Base-by-base conservation (phyloP, 1,140 invertebrate genomes). In the Triops cancriformis region DNA sequence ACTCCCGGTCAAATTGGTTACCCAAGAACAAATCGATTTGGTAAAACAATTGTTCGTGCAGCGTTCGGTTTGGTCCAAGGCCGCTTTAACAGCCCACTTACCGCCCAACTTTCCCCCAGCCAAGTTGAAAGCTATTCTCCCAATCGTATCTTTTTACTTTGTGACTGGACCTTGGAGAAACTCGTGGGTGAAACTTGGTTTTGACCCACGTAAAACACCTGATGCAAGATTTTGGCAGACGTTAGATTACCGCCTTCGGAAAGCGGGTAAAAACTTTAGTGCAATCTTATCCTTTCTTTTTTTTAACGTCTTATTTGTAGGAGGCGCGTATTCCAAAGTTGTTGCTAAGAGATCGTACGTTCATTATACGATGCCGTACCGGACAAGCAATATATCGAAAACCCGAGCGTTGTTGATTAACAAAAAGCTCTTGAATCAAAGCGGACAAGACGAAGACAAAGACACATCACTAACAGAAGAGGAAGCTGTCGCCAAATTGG, bases 141-240 rank as follows among this genome's bases (percentile, higher is more conserved):
- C 95, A 0, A 88, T 89, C 31, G 84, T 94, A 1, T 92, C 94
- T 0, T 94, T 94, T 84, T 95, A 95, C 83, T 94, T 92, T 84
- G 87, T 88, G 14, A 92, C 89, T 80, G 96, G 96, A 0, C 96
- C 96, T 0, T 98, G 94, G 94, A 87, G 93, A 76, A 89, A 90
- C 73, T 88, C 93, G 82, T 97, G 95, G 92, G 90, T 94, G 0
- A 89, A 87, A 82, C 90, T 92, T 81, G 94, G 94, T 0, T 97
- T 94, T 82, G 94, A 97, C 86, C 94, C 95, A 0, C 86, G 92
- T 72, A 91, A 90, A 81, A 90, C 95, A 80, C 90, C 91, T n/a
- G 83, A 86, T 1, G 88, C 93, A 31, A 90, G 77, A 72, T 78
- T 89, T 72, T 96, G 94, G 84, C 95, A 98, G 85, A 91, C 90